These are phyloP conservation scores for Araneus ventricosus DNA, from an alignment of 1,140 invertebrate species.

Conservation along the genomic window DNA sequence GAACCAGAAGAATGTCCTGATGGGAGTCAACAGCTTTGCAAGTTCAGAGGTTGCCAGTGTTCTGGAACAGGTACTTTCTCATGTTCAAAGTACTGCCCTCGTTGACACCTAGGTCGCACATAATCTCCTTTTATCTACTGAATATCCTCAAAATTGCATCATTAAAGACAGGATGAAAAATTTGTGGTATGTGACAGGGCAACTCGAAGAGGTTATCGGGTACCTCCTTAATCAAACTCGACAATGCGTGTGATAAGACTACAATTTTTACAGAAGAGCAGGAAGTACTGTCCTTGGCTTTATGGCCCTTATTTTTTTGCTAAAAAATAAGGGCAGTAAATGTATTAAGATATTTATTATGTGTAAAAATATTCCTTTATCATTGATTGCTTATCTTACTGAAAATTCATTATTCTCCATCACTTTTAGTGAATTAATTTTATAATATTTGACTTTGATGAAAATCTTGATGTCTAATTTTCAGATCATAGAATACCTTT, in stretches of 20 bases:
- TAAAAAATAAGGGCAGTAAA: no score
- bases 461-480: no score
- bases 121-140: neutral
- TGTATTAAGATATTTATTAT: no score
- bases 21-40: neutral
- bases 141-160: neutral
- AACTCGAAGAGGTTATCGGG: neutral
- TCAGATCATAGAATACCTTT: no score
- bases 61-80: neutral
- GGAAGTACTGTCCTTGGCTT: no score
- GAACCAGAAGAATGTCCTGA: neutral
- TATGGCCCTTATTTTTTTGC: no score
- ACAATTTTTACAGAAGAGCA: neutral
- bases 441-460: no score
- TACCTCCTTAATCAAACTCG: constrained; percentile 13
- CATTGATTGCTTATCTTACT: no score
- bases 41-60: neutral
- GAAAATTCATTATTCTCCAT: no score
- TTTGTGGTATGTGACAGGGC: neutral
- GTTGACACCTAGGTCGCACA: neutral
- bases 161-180: neutral
- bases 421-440: no score
- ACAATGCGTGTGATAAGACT: neutral
- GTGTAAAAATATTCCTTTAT: no score
- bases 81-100: neutral